These are phyloP conservation scores for Vireo griseus DNA, from an alignment of 2,797 vertebrate species.

Conservation along the genomic window DNA sequence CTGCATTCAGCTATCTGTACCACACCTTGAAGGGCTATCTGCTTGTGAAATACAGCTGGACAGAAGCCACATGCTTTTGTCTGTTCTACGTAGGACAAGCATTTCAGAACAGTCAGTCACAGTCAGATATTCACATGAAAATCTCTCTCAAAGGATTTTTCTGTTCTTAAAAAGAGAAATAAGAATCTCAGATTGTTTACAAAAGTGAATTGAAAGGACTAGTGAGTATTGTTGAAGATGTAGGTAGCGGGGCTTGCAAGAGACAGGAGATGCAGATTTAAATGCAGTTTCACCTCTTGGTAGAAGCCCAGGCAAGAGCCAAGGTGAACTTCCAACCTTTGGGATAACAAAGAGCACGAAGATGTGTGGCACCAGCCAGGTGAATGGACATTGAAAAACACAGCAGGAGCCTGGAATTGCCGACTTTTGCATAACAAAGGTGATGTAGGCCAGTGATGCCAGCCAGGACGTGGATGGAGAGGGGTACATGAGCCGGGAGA, in stretches of 20 bases:
- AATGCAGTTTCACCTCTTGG: not conserved
- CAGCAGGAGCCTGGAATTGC: not conserved
- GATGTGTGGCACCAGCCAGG: not conserved
- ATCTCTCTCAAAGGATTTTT: not conserved
- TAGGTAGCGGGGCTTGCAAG: no score
- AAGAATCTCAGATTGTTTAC: not conserved
- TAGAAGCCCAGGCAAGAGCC: not conserved
- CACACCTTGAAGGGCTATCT: not conserved
- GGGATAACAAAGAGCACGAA: not conserved
- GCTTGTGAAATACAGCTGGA: not conserved
- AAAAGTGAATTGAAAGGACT: not conserved
- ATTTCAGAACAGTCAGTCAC: not conserved
- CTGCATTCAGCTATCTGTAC: not conserved
- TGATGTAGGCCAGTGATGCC: rapidly evolving
- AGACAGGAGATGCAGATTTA: not conserved
- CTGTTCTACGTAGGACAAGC: not conserved
- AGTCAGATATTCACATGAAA: not conserved
- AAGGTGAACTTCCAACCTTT: rapidly evolving
- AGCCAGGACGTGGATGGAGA: not conserved
- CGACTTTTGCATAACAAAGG: not conserved
- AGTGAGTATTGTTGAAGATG: not conserved
- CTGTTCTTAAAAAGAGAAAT: not conserved
- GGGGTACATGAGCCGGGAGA: rapidly evolving
- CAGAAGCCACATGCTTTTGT: not conserved
- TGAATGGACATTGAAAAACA: not conserved